Conservation (phyloP, 2,888 invertebrate species). For the Drosophila putrida region DNA sequence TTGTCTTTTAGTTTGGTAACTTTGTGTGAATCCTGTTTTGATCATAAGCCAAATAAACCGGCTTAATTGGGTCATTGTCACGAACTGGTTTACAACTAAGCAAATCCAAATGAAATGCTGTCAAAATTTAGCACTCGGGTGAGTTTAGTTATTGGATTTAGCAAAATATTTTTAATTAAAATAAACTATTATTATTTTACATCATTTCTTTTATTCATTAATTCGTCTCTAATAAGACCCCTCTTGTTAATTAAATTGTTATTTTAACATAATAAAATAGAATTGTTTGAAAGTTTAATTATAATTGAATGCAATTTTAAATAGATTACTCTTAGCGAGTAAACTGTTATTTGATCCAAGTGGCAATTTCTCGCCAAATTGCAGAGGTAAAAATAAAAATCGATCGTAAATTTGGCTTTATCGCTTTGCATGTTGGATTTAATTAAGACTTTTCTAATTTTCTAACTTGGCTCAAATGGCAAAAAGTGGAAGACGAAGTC, state of each 20-base stretch:
- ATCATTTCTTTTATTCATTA: neutral
- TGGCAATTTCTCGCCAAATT: conserved; percentile 13
- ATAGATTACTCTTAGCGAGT: neutral
- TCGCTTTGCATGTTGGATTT: conserved; percentile 72
- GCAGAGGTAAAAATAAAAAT: conserved; percentile 9
- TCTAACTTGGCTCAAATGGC: conserved; percentile 36
- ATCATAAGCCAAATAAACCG: conserved; percentile 10
- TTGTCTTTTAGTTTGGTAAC: conserved; percentile 11
- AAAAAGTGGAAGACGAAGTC: conserved; percentile 15
- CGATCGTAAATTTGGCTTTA: conserved; percentile 46
- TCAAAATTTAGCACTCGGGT: neutral
- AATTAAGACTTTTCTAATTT: conserved; percentile 75
- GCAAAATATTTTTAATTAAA: neutral
- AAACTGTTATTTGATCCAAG: conserved; percentile 5
- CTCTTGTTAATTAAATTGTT: too few species aligned
- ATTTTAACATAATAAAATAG: too few species aligned
- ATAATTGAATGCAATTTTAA: conserved; percentile 13
- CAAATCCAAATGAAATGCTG: conserved; percentile 16
- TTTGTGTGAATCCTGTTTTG: conserved; percentile 13
- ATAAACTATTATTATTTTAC: neutral
- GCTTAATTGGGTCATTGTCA: conserved; percentile 27
- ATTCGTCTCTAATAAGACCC: too few species aligned
- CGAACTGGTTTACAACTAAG: conserved; percentile 10
- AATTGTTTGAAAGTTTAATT: neutral
- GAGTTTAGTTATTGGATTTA: conserved; percentile 1